Percentiles rank a stretch among this genome's conserved stretches.
These are phyloP conservation scores for Amblyteles armatorius DNA, from an alignment of 2,888 invertebrate species.

Conservation along the genomic window DNA sequence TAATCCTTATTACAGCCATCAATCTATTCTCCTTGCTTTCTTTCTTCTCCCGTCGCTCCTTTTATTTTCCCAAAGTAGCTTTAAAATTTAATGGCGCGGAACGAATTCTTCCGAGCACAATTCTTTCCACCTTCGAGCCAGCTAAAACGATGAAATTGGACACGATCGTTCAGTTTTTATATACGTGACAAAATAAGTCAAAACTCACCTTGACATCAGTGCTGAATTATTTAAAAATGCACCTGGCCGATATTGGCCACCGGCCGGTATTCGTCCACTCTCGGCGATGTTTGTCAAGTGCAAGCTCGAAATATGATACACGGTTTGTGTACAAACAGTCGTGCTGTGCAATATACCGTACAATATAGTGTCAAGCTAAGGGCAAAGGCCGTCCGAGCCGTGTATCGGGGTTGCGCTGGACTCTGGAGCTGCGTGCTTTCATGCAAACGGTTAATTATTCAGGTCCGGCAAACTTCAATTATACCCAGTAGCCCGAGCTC, in stretches of 20 bases:
- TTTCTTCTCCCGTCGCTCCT: no score
- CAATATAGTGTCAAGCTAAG: constrained; percentile 18
- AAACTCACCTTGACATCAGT: no score
- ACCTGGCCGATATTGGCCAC: no score
- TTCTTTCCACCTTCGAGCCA: no score
- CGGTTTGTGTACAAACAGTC: constrained; percentile 55
- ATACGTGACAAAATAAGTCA: no score
- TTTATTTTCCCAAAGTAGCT: no score
- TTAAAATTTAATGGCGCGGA: no score
- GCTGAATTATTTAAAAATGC: no score
- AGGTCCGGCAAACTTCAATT: constrained; percentile 32
- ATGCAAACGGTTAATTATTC: constrained; percentile 40
- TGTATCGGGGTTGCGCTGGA: constrained; percentile 12
- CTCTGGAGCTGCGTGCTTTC: constrained; percentile 17
- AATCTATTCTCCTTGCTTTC: background rate
- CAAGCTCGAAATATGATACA: constrained; percentile 68
- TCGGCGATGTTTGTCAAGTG: constrained; percentile 68
- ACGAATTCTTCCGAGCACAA: no score
- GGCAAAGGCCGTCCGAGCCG: constrained; percentile 26
- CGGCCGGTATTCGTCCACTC: no score
- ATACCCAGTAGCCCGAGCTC: background rate
- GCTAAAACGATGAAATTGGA: no score
- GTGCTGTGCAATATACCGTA: background rate
- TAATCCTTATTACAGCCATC: constrained; percentile 6
- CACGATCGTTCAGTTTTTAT: no score